phyloP scores from a whole-genome alignment of 2,888 invertebrate species.

The Leuctra nigra region DNA sequence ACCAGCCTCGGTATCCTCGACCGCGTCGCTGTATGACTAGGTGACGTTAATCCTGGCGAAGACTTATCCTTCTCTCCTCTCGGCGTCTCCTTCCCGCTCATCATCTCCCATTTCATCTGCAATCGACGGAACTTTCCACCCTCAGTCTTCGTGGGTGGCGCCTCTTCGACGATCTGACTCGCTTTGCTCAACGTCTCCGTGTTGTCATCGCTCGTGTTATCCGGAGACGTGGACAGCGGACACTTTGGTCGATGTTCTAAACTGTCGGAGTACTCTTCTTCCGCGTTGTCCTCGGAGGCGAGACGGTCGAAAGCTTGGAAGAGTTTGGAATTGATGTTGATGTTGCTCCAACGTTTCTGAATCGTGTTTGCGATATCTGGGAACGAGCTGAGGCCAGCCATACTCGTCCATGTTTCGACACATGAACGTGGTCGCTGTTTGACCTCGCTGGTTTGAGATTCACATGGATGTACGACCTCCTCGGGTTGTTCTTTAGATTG shows the following conservation, averaged over 20 bases:
- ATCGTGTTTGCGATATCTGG: constrained; percentile 41
- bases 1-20: constrained; percentile 71
- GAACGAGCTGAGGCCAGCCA: constrained; percentile 34
- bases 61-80: constrained; percentile 32
- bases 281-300: constrained; percentile 57
- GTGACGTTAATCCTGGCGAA: constrained; percentile 19
- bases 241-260: constrained; percentile 45
- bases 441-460: constrained; percentile 20
- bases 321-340: constrained; percentile 61
- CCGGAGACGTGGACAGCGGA: constrained; percentile 33
- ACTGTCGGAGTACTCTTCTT: constrained; percentile 66
- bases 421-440: constrained; percentile 57
- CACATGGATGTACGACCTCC: too few relatives aligned
- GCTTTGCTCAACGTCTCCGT: constrained; percentile 31
- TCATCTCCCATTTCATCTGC: constrained; percentile 75
- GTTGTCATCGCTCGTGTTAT: constrained; percentile 29
- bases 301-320: constrained; percentile 66
- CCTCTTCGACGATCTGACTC: constrained; percentile 23
- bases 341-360: constrained; percentile 67
- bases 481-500: constrained; percentile 18
- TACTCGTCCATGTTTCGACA: constrained; percentile 47
- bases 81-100: constrained; percentile 48
- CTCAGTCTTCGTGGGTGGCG: constrained; percentile 35
- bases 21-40: constrained; percentile 22
- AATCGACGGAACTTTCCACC: constrained; percentile 65